phyloP scores from a whole-genome alignment of 2,797 vertebrate genomes.

The Sebastes goodei region DNA sequence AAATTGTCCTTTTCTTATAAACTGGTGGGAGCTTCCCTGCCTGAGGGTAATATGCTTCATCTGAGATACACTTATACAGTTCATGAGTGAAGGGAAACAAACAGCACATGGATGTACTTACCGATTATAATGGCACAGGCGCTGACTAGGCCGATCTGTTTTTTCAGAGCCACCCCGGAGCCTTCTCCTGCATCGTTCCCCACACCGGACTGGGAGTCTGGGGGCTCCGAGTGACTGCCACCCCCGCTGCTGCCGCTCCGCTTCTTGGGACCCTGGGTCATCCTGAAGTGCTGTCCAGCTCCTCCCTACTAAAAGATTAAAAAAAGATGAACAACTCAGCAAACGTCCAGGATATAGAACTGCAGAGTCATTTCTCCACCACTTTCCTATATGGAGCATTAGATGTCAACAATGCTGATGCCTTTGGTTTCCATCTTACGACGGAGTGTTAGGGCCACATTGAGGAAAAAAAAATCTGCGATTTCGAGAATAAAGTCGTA shows the following conservation, averaged over 20 bases:
- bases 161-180: constrained; percentile 83
- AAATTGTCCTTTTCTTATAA: not conserved
- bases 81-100: not conserved
- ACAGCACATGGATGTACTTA: constrained; percentile 58
- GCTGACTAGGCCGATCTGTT: constrained; percentile 87
- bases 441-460: no score
- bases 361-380: not conserved
- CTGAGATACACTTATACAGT: not conserved
- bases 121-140: constrained; percentile 89
- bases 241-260: constrained; percentile 23
- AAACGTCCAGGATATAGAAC: no score
- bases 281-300: constrained; percentile 32
- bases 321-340: no score
- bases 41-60: not conserved
- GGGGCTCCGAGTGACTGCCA: constrained; percentile 36
- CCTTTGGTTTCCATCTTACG: not conserved
- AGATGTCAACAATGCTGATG: not conserved
- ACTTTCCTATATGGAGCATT: not conserved
- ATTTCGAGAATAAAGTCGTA: no score
- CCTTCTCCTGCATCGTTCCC: constrained; percentile 22
- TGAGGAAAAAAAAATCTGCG: rapidly evolving
- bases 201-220: rapidly evolving
- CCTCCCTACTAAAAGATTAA: not conserved
- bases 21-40: not conserved
- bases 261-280: constrained; percentile 78